These are phyloP conservation scores for Mimas tiliae DNA, from an alignment of 2,888 invertebrate genomes.

Conservation along the genomic window DNA sequence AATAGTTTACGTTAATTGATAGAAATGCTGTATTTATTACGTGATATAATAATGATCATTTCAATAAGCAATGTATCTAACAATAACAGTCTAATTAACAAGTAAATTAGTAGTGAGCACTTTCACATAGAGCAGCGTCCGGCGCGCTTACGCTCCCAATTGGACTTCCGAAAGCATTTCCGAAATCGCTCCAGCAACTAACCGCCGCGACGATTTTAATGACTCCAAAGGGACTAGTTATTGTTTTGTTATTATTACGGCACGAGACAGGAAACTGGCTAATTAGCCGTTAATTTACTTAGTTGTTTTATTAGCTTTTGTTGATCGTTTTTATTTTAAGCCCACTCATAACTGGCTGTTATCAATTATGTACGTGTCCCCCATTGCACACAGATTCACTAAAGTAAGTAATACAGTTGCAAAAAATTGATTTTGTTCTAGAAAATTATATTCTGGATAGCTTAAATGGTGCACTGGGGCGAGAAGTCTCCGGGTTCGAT, in stretches of 20 bases:
- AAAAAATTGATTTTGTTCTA: too few relatives aligned
- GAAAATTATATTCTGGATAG: too few relatives aligned
- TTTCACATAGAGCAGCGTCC: conserved; percentile 78
- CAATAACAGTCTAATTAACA: conserved; percentile 53
- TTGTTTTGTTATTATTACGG: conserved; percentile 82
- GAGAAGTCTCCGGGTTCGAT: too few relatives aligned
- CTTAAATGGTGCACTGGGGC: too few relatives aligned
- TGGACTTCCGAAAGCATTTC: conserved; percentile 82
- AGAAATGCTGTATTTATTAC: too few relatives aligned
- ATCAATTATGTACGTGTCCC: background rate
- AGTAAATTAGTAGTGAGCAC: conserved; percentile 67
- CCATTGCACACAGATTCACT: too few relatives aligned
- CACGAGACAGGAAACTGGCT: conserved; percentile 82
- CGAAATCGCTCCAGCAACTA: conserved; percentile 72
- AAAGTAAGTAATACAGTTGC: too few relatives aligned
- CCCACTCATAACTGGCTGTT: background rate
- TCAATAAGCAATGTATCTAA: background rate
- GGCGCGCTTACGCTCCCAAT: conserved; percentile 78
- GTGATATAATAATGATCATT: too few relatives aligned
- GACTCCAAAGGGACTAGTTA: conserved; percentile 69
- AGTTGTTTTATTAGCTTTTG: conserved; percentile 61
- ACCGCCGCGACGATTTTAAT: conserved; percentile 66
- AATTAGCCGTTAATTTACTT: conserved; percentile 78
- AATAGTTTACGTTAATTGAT: too few relatives aligned
- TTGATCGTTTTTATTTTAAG: conserved; percentile 29